A percentile compares a stretch with the other conserved stretches of the same genome.
Evolutionary conservation across 2,888 invertebrate species (phyloP).

Genomic region (Minunthozetes semirufus): DNA sequence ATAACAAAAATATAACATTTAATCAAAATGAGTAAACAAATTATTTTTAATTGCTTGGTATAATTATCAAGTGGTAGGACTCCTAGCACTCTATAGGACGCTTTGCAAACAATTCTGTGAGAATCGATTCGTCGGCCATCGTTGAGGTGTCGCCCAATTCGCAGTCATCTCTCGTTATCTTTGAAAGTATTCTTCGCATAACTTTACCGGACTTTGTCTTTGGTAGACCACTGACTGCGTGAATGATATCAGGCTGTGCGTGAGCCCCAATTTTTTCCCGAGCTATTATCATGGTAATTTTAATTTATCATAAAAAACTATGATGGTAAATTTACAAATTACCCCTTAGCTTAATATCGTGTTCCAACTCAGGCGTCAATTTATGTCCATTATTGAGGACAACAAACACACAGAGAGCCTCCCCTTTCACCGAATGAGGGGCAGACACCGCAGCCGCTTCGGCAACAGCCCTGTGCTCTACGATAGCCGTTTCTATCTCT

Average conservation of each 20-base stretch:
- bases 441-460: slow-evolving; percentile 95
- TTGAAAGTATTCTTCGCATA: slow-evolving; percentile 87
- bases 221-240: slow-evolving; percentile 70
- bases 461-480: slow-evolving; percentile 58
- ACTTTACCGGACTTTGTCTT: slow-evolving; percentile 97
- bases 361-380: slow-evolving; percentile 63
- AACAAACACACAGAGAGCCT: slow-evolving; percentile 93
- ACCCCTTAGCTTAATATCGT: slow-evolving; percentile 63
- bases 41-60: too few relatives aligned
- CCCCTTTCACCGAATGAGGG: slow-evolving; percentile 90
- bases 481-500: slow-evolving; percentile 60
- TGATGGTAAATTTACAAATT: not conserved
- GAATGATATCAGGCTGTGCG: slow-evolving; percentile 88
- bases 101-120: not conserved
- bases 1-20: too few relatives aligned
- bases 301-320: not conserved
- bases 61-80: too few relatives aligned
- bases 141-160: slow-evolving; percentile 90
- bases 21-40: too few relatives aligned
- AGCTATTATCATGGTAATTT: slow-evolving; percentile 53
- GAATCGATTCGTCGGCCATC: slow-evolving; percentile 77
- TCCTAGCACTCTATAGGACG: too few relatives aligned
- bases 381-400: slow-evolving; percentile 64
- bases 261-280: slow-evolving; percentile 89
- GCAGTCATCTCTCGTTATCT: slow-evolving; percentile 81